Base-by-base conservation (phyloP, 2,888 invertebrate genomes). In the Omphaloscelis lunosa region DNA sequence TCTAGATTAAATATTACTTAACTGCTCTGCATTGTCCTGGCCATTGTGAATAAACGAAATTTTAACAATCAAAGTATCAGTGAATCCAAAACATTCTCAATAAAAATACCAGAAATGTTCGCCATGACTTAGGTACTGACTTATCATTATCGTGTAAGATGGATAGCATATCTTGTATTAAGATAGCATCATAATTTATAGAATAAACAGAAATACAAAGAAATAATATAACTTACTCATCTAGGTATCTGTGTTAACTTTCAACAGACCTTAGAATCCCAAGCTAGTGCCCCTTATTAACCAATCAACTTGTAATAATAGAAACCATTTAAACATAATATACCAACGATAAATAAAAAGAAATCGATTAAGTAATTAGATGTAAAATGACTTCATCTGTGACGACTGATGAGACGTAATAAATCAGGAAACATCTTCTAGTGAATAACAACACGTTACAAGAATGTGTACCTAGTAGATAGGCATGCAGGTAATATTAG, bases 381-480 rank as follows among this genome's bases (percentile, higher is more conserved):
- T 83, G 51, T 53, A 58, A 59, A 62, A 79, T 82, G 74, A 79
- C 74, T 83, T 82, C 83, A 82, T 79, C 62, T 53, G 29, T 58
- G 73, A 45, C 15, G 62, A 53, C n/a, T 67, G 39, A 63, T 73
- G 45, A 56, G 66, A 29, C 67, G 65, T 71, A 58, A 41, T 63
- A 71, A 62, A 71, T 62, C 41, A 82, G 58, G 70, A 79, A 79
- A 71, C 29, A 58, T 69, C 58, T 62, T 45, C 68, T 41, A 51
- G 61, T 53, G 29, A 72, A 71, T 77, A 71, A 67, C 65, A 69
- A 48, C 34, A 72, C 11, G 56, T 41, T 69, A 34, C 77, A 27
- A 58, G 45, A 73, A 77, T 72, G 39, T 41, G 17, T 62, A 23
- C 9, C 11, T 23, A 56, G 56, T 39, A 73, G 34, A 79, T 51